Conservation (phyloP, 1,140 invertebrate genomes). For the Drepana arcuata region DNA sequence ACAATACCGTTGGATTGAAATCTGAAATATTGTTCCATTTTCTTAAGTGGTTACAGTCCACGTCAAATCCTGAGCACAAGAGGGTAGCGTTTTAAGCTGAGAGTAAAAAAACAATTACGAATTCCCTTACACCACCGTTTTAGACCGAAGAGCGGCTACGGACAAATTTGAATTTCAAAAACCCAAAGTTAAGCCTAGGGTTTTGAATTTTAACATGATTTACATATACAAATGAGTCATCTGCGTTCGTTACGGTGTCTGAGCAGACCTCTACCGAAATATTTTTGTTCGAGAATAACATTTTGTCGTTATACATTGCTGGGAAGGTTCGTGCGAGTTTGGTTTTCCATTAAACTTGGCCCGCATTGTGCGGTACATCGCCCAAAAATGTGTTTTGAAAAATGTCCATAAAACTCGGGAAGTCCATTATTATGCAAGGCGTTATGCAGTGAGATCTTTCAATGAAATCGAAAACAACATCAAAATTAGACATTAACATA, state of each 20-base stretch:
- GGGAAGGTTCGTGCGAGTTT: background rate
- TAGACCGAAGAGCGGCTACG: conserved; percentile 6
- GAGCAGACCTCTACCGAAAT: conserved; percentile 3
- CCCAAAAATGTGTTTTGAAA: conserved; percentile 4
- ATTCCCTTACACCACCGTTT: conserved; percentile 12
- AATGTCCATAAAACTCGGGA: conserved; percentile 5
- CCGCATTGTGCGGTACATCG: background rate
- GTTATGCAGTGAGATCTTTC: conserved; percentile 21
- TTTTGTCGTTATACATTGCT: conserved; percentile 1
- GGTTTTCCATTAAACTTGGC: background rate
- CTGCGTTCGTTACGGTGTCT: conserved; percentile 20
- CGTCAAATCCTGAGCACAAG: too few relatives aligned
- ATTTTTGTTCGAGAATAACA: conserved; percentile 1
- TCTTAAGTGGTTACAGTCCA: too few relatives aligned
- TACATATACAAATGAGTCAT: conserved; percentile 32
- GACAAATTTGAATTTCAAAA: conserved; percentile 35
- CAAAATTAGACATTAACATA: conserved; percentile 25
- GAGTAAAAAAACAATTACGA: conserved; percentile 25
- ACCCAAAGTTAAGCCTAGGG: conserved; percentile 23
- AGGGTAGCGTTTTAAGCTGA: too few relatives aligned
- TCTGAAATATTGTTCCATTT: too few relatives aligned
- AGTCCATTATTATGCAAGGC: conserved; percentile 20
- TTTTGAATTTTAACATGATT: conserved; percentile 34
- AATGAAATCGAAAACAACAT: conserved; percentile 21
- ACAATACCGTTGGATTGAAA: too few relatives aligned